phyloP scores from a whole-genome alignment of 2,888 invertebrate genomes.

The Thelaira solivaga region DNA sequence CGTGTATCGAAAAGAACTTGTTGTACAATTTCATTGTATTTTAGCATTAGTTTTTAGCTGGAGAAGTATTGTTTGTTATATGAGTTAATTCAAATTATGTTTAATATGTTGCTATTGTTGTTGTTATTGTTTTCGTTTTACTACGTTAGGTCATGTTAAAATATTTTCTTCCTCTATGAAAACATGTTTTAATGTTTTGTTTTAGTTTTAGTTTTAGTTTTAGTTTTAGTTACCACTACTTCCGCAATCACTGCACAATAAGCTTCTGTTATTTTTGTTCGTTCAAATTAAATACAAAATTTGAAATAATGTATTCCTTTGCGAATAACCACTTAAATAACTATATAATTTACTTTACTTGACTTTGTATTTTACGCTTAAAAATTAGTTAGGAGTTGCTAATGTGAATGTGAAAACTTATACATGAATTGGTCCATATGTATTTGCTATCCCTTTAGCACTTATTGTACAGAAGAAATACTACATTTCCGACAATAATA shows the following conservation, averaged over 20 bases:
- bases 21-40: constrained; percentile 11
- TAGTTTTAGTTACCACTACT: constrained; percentile 29
- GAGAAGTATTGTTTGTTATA: neutral
- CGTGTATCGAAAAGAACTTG: neutral
- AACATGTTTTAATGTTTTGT: constrained; percentile 45
- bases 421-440: too few species aligned
- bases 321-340: too few species aligned
- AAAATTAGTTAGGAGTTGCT: too few species aligned
- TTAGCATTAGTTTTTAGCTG: constrained; percentile 6
- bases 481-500: too few species aligned
- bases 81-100: constrained; percentile 31
- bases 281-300: neutral
- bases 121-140: constrained; percentile 38
- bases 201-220: constrained; percentile 40
- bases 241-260: neutral
- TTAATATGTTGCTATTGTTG: constrained; percentile 40
- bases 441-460: too few species aligned
- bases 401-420: too few species aligned
- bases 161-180: constrained; percentile 38
- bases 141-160: constrained; percentile 44
- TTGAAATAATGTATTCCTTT: constrained; percentile 11
- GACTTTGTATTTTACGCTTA: neutral
- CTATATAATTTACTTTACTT: neutral
- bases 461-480: too few species aligned
- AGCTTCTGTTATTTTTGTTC: neutral